Base-by-base conservation (phyloP, 2,888 invertebrate genomes). In the Rapana venosa region DNA sequence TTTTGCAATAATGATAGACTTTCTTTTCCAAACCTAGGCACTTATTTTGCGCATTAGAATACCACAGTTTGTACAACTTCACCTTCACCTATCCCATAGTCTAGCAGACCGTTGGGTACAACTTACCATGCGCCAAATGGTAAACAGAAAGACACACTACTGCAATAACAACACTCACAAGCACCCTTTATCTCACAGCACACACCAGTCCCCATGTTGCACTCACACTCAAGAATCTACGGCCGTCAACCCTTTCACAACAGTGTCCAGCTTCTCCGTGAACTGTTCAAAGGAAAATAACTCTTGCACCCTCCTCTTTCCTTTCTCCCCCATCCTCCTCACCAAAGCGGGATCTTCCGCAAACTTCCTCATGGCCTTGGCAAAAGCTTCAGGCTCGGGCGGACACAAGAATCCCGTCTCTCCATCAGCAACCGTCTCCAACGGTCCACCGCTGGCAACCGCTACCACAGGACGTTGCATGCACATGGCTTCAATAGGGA, bases 401-500 rank as follows among this genome's bases (percentile, higher is more conserved):
- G 93, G 92, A 90, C 96, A 95, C 11, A 97, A 94, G 93, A 95
- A 96, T 6, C 97, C 97, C 4, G 97, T 97, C 77, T 94, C 93
- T 2, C 95, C 95, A 91, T 96, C 92, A 17, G 93, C 94, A 87
- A 99, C 97, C 0, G 99, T 99, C 96, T 99, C 99, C 0, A 97
- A 97, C 0, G 99, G 99, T 0, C 99, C 99, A 56, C 99, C 99
- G 94, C 98, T 98, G 94, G 98, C 98, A 0, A 98, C 98, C 0
- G 99, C 99, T 92, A 99, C 97, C 0, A 99, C 99, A 8, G 99
- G 99, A 94, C 98, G 98, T 6, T 97, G 97, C 95, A 98, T 97
- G 95, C 98, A 98, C 99, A 99, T 99, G 0, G 99, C 99, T 97
- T 99, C 99, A 89, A 99, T 97, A 0, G 99, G 99, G 17, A 99